Evolutionary conservation across 2,113 vertebrate genomes (phyloP).

Genomic region (Gallinago jamesoni): DNA sequence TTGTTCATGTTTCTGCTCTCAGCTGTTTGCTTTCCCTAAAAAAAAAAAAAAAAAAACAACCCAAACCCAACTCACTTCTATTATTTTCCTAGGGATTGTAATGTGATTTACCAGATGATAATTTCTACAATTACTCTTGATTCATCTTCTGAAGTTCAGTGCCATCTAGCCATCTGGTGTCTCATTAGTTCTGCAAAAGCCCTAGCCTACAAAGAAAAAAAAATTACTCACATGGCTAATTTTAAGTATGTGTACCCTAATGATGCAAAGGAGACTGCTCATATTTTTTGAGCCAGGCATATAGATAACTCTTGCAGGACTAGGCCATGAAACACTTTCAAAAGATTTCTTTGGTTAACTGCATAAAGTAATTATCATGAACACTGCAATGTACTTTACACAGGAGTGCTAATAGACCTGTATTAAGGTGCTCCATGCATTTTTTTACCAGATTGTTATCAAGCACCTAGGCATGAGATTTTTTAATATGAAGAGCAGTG

Average conservation of each 20-base stretch:
- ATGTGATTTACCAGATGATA: slow-evolving; percentile 38
- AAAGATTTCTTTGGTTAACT: not conserved
- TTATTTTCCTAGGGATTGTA: slow-evolving; percentile 15
- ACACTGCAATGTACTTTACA: not conserved
- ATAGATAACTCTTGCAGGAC: not conserved
- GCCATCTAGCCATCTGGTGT: slow-evolving; percentile 51
- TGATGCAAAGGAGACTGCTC: slow-evolving; percentile 10
- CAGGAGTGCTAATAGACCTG: not conserved
- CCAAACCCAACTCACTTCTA: not conserved
- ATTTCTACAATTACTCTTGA: slow-evolving; percentile 38
- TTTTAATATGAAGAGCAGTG: not conserved
- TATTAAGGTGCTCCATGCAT: not conserved
- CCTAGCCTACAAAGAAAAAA: not conserved
- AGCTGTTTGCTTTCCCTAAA: not conserved
- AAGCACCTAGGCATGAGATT: not conserved
- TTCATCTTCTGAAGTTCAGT: slow-evolving; percentile 50
- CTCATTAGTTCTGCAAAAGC: slow-evolving; percentile 41
- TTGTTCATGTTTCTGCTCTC: slow-evolving; percentile 3
- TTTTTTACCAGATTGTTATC: not conserved
- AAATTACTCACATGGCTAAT: slow-evolving; percentile 2
- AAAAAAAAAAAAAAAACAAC: not conserved
- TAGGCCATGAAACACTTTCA: not conserved
- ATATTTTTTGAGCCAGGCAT: not conserved
- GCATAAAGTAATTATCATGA: not conserved
- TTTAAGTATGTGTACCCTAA: slow-evolving; percentile 23